Conservation (phyloP, 2,888 invertebrate genomes). For the Germaria angustata region DNA sequence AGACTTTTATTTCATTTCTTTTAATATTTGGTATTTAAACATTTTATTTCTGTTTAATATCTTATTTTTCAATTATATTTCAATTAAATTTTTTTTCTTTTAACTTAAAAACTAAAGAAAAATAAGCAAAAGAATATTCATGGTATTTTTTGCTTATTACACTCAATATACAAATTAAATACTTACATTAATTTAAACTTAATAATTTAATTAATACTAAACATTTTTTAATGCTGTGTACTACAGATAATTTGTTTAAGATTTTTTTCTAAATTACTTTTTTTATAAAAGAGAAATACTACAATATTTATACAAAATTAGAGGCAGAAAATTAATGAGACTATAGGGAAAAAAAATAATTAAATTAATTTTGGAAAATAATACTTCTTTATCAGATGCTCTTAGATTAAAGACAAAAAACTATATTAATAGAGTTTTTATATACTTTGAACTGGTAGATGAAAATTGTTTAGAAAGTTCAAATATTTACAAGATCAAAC, state of each 20-base stretch:
- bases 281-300: not conserved
- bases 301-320: not conserved
- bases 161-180: constrained; percentile 31
- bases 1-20: constrained; percentile 6
- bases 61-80: constrained; percentile 17
- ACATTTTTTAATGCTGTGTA: not conserved
- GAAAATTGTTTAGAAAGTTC: not conserved
- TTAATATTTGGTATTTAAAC: constrained; percentile 64
- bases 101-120: constrained; percentile 39
- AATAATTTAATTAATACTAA: not conserved
- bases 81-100: constrained; percentile 4
- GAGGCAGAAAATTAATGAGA: not conserved
- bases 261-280: not conserved
- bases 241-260: constrained; percentile 22
- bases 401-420: constrained; percentile 30
- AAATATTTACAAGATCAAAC: not conserved
- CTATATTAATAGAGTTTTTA: not conserved
- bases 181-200: not conserved
- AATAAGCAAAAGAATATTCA: constrained; percentile 43
- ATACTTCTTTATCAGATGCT: constrained; percentile 62
- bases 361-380: constrained; percentile 40
- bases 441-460: constrained; percentile 3
- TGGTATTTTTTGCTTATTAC: not conserved
- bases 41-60: constrained; percentile 42
- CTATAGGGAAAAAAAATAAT: not conserved